Base-by-base conservation (phyloP, 1,140 invertebrate genomes). In the Listronotus oregonensis region DNA sequence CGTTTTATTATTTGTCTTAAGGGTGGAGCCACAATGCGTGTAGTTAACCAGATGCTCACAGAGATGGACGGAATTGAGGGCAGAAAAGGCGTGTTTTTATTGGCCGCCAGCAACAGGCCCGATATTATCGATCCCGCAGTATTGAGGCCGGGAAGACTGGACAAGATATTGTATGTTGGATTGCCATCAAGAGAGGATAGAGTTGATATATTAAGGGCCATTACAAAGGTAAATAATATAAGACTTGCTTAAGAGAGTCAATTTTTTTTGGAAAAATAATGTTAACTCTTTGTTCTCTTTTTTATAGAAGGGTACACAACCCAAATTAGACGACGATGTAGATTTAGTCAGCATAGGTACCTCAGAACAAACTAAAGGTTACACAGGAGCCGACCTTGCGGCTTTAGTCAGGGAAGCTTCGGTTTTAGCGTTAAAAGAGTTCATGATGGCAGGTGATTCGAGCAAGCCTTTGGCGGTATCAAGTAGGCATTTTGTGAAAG, bases 61-160 rank as follows among this genome's bases (percentile, higher is more conserved):
- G 97, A 99, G 85, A 98, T 99, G 96, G 97, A 99, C 79, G 97
- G 97, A 6, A 85, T 99, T 12, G 92, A 96, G 78, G 86, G 86
- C 32, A 84, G 95, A 49, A 88, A 93, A 72, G 91, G 90, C 9
- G 97, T 99, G 3, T 99, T 94, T 79, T 83, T 99, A 5, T 89
- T 99, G 81, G 97, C 93, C 4, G 97, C 97, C 0, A 97, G 94
- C 31, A 99, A 99, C 84, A 84, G 96, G 71, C 95, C 95, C 49
- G 97, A 99, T 75, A 97, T 98, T 7, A 90, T 99, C 64, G 97
- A 99, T 83, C 92, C 95, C 3, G 97, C 97, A 0, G 90, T 99
- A 51, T 79, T 99, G 51, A 84, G 97, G 78, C 96, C 97, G 0
- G 97, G 97, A 12, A 85, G 97, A 72, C 83, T 99, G 43, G 97